These are phyloP conservation scores for Halisarca cf. caerulea DNA, from an alignment of 37 sponge, comb jelly and placozoan species.

Conservation along the genomic window DNA sequence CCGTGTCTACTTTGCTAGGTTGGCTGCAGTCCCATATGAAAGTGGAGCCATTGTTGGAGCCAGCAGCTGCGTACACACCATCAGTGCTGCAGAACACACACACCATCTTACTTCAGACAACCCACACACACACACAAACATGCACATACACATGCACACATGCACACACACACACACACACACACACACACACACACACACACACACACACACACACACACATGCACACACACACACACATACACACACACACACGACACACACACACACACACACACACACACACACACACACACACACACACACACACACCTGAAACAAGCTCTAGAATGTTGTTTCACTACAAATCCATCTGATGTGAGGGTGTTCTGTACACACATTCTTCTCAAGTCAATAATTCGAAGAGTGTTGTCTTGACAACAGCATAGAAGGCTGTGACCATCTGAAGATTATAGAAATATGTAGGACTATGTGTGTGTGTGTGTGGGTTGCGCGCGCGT, in stretches of 20 bases:
- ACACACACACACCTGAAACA: not conserved
- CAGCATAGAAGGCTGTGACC: constrained; percentile 77
- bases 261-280: no score
- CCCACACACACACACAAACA: no score
- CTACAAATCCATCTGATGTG: constrained; percentile 31
- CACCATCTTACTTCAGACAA: no score
- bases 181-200: no score
- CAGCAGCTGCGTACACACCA: not conserved
- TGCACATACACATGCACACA: no score
- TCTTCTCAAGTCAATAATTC: constrained; percentile 88
- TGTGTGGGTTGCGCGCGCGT: not conserved
- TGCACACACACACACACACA: no score
- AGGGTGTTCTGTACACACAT: constrained; percentile 81
- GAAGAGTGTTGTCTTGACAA: constrained; percentile 81
- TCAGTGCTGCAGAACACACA: constrained; percentile 25
- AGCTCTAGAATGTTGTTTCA: not conserved
- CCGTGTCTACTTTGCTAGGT: not conserved
- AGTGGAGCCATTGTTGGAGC: not conserved
- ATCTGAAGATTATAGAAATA: constrained; percentile 35
- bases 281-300: not conserved
- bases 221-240: no score
- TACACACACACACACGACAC: no score
- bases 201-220: no score
- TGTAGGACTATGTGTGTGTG: not conserved
- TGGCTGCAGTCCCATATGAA: not conserved